Evolutionary conservation across 2,113 vertebrate species (phyloP), one percentile per base, ranked within the genome.

Genomic region (Ardeotis arabs): DNA sequence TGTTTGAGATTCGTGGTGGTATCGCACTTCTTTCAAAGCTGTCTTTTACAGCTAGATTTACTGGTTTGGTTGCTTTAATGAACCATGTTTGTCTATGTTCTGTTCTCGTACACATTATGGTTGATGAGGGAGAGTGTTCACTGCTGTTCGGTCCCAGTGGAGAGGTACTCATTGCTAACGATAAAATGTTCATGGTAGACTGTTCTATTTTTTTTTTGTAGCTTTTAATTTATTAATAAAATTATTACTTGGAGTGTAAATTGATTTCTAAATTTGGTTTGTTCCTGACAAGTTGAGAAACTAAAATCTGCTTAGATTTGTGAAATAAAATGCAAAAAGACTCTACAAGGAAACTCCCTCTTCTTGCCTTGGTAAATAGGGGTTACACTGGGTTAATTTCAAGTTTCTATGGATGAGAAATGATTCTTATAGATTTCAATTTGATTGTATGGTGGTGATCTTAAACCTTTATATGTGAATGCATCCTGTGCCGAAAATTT

Each of bases 201-300:
- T 81, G 21, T 21, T 27, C 33, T 23, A 28, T 64, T 10, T 37
- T 53, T 76, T 78, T 73, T 64, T 24, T 12, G 6, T 64, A 50
- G 31, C 35, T 79, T 81, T 93, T 94, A 49, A 79, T 79, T 87
- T 90, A 62, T 80, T 90, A 7, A 60, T 83, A 52, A 94, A 96
- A 93, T 81, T 87, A 62, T 82, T 92, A 60, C 8, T 7, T 85
- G 28, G 22, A 73, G 67, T 73, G 55, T 66, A 90, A 93, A 68
- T 91, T 80, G 63, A 70, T 73, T 91, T 91, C 78, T 87, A 69
- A 81, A 84, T 80, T 77, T 72, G 70, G 49, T 2, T 45, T 87
- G 20, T 52, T 94, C 18, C 68, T 77, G 60, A 78, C 28, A 96
- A 90, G 31, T 44, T 84, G 41, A 84, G 49, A 90, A 87, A 63